A percentile compares a stretch with the other conserved stretches of the same genome.
Evolutionary conservation across 2,888 invertebrate species (phyloP).

Genomic region (Nematopogon swammerdamellus): DNA sequence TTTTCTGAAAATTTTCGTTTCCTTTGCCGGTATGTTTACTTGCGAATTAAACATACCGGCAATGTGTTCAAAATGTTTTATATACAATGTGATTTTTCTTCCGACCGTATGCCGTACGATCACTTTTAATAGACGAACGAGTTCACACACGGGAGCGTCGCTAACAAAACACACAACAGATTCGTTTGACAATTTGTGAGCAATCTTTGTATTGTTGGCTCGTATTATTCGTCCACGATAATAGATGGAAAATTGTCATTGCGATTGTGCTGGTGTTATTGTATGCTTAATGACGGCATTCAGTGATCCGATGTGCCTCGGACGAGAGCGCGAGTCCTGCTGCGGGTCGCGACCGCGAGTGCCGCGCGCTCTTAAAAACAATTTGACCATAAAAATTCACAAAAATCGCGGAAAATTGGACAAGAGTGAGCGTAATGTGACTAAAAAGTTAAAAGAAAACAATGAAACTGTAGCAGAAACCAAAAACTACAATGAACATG

Average conservation of each 20-base stretch:
- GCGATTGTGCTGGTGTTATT: conserved; percentile 43
- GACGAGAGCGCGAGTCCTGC: conserved; percentile 17
- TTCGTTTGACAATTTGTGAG: conserved; percentile 57
- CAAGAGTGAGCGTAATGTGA: too few relatives aligned
- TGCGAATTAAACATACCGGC: too few relatives aligned
- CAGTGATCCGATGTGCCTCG: conserved; percentile 34
- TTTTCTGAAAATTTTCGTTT: too few relatives aligned
- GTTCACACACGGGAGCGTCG: conserved; percentile 31
- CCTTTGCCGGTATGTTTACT: too few relatives aligned
- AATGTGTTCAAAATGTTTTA: too few relatives aligned
- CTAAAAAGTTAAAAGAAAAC: too few relatives aligned
- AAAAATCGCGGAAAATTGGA: too few relatives aligned
- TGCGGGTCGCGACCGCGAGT: not conserved
- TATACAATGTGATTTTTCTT: too few relatives aligned
- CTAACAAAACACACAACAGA: conserved; percentile 47
- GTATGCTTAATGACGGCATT: conserved; percentile 51
- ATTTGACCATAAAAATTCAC: too few relatives aligned
- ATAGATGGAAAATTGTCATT: conserved; percentile 54
- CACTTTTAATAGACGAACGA: conserved; percentile 32
- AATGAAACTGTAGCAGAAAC: too few relatives aligned
- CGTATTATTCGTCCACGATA: conserved; percentile 54
- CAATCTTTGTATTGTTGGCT: conserved; percentile 56
- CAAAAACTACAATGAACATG: not conserved
- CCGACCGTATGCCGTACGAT: not conserved
- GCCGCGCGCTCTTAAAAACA: not conserved